A percentile compares a stretch with the other conserved stretches of the same genome.
Conservation (phyloP, 2,113 vertebrate species). For the Asarcornis scutulata region DNA sequence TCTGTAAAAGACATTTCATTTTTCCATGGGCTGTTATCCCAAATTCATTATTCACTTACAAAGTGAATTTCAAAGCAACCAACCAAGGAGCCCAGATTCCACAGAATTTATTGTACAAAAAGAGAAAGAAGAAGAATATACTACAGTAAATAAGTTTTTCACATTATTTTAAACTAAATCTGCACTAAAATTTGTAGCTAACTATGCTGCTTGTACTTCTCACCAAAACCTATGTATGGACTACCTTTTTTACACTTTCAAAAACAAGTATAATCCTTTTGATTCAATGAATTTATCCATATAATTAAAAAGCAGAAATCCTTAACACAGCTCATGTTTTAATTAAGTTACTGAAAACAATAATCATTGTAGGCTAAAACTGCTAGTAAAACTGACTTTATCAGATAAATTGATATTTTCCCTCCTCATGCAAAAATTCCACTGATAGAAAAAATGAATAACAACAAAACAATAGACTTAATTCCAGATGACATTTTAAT, state of each 20-base stretch:
- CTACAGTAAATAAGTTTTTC: neutral
- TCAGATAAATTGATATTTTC: slow-evolving; percentile 30
- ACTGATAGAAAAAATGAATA: slow-evolving; percentile 43
- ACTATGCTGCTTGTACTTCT: neutral
- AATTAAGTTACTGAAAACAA: slow-evolving; percentile 39
- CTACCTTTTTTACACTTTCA: neutral
- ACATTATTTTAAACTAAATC: neutral
- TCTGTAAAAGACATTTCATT: neutral
- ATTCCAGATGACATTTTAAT: slow-evolving; percentile 66
- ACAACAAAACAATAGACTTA: slow-evolving; percentile 60
- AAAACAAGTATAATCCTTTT: neutral
- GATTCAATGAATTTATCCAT: neutral
- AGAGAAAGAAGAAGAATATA: neutral
- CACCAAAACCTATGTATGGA: neutral
- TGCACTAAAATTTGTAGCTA: neutral
- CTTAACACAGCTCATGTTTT: neutral
- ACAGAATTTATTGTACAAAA: neutral
- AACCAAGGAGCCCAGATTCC: neutral
- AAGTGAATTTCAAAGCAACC: neutral
- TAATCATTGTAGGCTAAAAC: slow-evolving; percentile 44
- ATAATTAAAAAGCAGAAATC: neutral
- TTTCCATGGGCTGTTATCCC: neutral
- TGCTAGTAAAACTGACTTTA: slow-evolving; percentile 40
- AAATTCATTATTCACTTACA: neutral
- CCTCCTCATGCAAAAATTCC: slow-evolving; percentile 37